Evolutionary conservation across 2,888 invertebrate genomes (phyloP).

Genomic region (Arrhopalites spinosus): DNA sequence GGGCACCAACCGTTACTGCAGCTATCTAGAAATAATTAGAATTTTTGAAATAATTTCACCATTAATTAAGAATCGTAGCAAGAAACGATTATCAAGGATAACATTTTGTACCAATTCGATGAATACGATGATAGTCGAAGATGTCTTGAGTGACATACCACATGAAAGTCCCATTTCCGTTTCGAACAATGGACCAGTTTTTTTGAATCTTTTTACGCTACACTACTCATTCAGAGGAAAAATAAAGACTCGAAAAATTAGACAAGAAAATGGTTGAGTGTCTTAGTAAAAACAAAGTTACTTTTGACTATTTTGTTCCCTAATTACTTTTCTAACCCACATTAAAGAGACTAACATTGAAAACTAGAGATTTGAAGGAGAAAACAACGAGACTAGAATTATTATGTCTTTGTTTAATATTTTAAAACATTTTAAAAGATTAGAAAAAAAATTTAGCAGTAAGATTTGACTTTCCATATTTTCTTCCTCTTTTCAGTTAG

Average conservation of each 20-base stretch:
- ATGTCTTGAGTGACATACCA: conserved; percentile 4
- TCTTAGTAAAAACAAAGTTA: too few species aligned
- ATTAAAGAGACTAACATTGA: too few species aligned
- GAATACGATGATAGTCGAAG: conserved; percentile 5
- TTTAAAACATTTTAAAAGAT: too few species aligned
- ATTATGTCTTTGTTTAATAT: too few species aligned
- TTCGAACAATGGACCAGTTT: background rate
- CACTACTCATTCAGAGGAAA: background rate
- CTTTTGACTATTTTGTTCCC: too few species aligned
- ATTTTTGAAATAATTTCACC: background rate
- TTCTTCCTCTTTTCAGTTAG: too few species aligned
- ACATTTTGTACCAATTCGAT: background rate
- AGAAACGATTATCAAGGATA: background rate
- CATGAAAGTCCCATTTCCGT: background rate
- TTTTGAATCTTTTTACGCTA: background rate
- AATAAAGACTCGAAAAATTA: background rate
- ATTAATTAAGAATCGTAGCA: background rate
- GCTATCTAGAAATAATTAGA: background rate
- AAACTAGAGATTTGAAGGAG: too few species aligned
- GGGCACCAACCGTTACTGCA: background rate
- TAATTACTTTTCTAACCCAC: too few species aligned
- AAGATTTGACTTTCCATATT: too few species aligned
- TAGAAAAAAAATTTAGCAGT: too few species aligned
- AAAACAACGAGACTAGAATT: too few species aligned
- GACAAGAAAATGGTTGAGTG: background rate